Evolutionary conservation across 2,113 vertebrate species (phyloP).

Genomic region (Hyaena hyaena): DNA sequence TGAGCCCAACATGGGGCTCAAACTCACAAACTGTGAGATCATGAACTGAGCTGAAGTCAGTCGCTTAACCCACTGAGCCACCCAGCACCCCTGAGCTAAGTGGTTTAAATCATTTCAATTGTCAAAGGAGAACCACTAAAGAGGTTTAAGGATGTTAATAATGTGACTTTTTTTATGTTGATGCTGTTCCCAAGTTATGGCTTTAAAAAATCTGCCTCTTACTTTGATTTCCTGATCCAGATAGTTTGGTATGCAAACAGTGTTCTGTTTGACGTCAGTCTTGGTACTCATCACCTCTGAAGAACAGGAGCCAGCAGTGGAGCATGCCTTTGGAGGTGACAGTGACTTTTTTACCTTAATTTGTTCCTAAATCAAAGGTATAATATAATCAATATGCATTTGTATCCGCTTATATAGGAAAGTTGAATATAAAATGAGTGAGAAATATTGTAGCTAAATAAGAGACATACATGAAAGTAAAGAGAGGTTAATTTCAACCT

Average conservation of each 20-base stretch:
- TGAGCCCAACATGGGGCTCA: too few species aligned
- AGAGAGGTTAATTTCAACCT: not conserved
- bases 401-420: constrained; percentile 10
- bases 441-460: not conserved
- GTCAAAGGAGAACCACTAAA: not conserved
- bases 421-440: constrained; percentile 10
- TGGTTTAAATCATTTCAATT: not conserved
- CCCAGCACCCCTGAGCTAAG: too few species aligned
- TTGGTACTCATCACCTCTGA: not conserved
- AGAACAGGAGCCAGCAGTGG: not conserved
- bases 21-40: too few species aligned
- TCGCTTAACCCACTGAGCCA: too few species aligned
- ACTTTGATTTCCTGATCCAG: constrained; percentile 81
- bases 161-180: not conserved
- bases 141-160: not conserved
- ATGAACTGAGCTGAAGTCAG: too few species aligned
- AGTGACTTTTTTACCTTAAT: not conserved
- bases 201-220: constrained; percentile 46
- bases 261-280: not conserved
- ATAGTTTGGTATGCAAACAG: constrained; percentile 54
- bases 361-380: constrained; percentile 67
- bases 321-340: not conserved
- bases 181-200: not conserved
- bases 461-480: not conserved
- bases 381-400: not conserved